These are phyloP conservation scores for Xiphydria camelus DNA, from an alignment of 2,888 invertebrate species.

Conservation along the genomic window DNA sequence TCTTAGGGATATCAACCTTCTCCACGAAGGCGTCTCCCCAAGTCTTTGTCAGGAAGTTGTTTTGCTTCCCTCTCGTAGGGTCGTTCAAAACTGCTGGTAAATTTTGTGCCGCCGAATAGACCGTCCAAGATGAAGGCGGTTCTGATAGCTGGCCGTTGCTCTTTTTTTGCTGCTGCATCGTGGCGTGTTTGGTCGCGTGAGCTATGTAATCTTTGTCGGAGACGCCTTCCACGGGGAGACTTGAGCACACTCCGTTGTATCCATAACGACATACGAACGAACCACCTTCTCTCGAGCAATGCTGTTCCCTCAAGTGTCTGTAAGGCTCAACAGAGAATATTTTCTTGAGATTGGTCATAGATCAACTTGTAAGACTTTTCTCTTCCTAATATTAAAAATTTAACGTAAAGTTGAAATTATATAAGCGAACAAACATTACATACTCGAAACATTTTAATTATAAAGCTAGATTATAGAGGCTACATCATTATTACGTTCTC, in stretches of 20 bases:
- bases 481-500: too few species aligned
- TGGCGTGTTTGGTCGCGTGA: slow-evolving; percentile 71
- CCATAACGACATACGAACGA: slow-evolving; percentile 88
- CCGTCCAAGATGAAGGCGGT: slow-evolving; percentile 67
- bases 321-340: too few species aligned
- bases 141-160: slow-evolving; percentile 59
- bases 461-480: too few species aligned
- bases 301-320: slow-evolving; percentile 78
- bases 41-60: slow-evolving; percentile 92
- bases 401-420: too few species aligned
- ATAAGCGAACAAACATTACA: too few species aligned
- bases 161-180: slow-evolving; percentile 56
- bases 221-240: slow-evolving; percentile 86
- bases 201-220: slow-evolving; percentile 86
- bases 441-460: too few species aligned
- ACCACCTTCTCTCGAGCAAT: slow-evolving; percentile 83
- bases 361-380: too few species aligned
- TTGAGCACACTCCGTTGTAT: slow-evolving; percentile 82
- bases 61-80: slow-evolving; percentile 87
- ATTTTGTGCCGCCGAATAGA: slow-evolving; percentile 91
- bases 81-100: slow-evolving; percentile 95
- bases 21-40: slow-evolving; percentile 97
- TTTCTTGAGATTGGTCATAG: too few species aligned
- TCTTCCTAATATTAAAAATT: too few species aligned
- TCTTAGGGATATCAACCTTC: slow-evolving; percentile 74